These are phyloP conservation scores for Brevimyrus niger DNA, from an alignment of 2,113 vertebrate species.

Conservation along the genomic window DNA sequence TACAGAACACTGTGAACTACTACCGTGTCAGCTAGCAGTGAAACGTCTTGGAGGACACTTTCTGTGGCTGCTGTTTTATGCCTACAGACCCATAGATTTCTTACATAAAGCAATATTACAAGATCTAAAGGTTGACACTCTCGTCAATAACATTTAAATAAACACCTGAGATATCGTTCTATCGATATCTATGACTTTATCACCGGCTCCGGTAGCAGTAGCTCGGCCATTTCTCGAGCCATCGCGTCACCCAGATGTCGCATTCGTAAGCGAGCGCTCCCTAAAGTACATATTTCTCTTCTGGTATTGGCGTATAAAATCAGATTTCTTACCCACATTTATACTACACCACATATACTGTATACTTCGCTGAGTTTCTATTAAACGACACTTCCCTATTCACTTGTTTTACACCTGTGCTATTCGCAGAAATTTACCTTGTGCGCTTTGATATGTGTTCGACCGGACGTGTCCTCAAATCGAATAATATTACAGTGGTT, in stretches of 20 bases:
- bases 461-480: neutral
- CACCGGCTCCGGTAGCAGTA: neutral
- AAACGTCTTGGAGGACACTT: neutral
- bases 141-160: neutral
- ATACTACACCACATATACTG: neutral
- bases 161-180: neutral
- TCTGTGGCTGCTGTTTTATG: neutral
- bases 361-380: neutral
- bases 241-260: neutral
- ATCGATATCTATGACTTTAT: neutral
- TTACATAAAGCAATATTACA: neutral
- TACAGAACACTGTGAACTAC: constrained; percentile 1
- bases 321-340: neutral
- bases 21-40: neutral
- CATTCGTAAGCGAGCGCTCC: neutral
- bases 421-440: neutral
- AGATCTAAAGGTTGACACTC: neutral
- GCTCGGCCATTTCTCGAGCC: neutral
- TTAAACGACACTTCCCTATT: neutral
- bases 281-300: neutral
- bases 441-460: neutral
- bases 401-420: neutral
- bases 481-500: neutral
- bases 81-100: neutral
- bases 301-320: neutral